These are phyloP conservation scores for Diplolepis rosae DNA, from an alignment of 2,888 invertebrate species.

Conservation along the genomic window DNA sequence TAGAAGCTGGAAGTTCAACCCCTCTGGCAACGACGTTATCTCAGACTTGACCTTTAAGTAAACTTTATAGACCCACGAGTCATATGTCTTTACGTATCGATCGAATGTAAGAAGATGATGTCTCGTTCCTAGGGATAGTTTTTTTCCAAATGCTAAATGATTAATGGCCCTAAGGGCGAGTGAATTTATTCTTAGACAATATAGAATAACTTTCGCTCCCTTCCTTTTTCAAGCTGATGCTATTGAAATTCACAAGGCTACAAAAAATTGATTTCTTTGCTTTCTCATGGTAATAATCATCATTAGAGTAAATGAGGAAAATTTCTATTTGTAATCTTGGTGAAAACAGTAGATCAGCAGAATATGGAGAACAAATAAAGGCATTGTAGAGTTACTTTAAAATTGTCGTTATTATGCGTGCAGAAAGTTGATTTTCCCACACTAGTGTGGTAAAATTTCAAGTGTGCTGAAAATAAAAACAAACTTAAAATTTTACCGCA, in stretches of 20 bases:
- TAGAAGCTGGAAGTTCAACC: neutral
- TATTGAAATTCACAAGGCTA: slow-evolving; percentile 29
- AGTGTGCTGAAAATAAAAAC: too few relatives aligned
- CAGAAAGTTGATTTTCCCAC: too few relatives aligned
- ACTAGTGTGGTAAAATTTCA: too few relatives aligned
- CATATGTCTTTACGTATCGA: slow-evolving; percentile 7
- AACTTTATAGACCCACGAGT: neutral
- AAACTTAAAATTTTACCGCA: too few relatives aligned
- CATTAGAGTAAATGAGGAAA: slow-evolving; percentile 5
- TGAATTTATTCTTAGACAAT: slow-evolving; percentile 14
- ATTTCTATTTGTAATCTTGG: neutral
- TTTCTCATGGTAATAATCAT: slow-evolving; percentile 30
- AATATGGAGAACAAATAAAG: neutral
- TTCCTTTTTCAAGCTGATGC: slow-evolving; percentile 25
- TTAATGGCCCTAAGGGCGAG: slow-evolving; percentile 24
- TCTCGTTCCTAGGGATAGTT: slow-evolving; percentile 19
- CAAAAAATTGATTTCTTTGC: slow-evolving; percentile 17
- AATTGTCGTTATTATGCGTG: too few relatives aligned
- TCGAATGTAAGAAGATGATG: slow-evolving; percentile 18
- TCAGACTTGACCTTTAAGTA: slow-evolving; percentile 48
- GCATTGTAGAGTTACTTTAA: too few relatives aligned
- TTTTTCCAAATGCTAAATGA: slow-evolving; percentile 13
- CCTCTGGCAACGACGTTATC: slow-evolving; percentile 36
- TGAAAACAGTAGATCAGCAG: neutral
- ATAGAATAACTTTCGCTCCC: slow-evolving; percentile 26